phyloP scores from a whole-genome alignment of 2,113 vertebrate genomes.

The Misgurnus anguillicaudatus region DNA sequence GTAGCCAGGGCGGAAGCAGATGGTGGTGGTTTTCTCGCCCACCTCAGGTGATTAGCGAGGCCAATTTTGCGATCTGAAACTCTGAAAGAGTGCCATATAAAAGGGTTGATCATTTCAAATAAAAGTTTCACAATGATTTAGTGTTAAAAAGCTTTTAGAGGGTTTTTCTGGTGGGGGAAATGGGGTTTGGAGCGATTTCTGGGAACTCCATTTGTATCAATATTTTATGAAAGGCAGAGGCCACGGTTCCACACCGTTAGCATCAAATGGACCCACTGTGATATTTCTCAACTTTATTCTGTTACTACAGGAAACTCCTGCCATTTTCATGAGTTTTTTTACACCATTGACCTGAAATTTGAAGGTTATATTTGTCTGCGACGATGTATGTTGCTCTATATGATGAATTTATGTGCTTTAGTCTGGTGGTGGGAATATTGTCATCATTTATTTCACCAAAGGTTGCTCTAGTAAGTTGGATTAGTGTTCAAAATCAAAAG shows the following conservation, averaged over 20 bases:
- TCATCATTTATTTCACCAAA: no score
- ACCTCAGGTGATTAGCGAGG: conserved; percentile 61
- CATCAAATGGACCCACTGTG: conserved; percentile 1
- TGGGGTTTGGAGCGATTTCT: conserved; percentile 13
- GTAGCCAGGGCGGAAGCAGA: conserved; percentile 37
- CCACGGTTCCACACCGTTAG: neutral
- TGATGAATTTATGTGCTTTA: neutral
- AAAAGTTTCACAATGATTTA: conserved; percentile 10
- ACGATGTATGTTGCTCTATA: neutral
- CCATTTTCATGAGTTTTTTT: neutral
- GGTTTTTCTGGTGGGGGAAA: conserved; percentile 3
- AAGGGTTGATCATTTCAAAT: conserved; percentile 4
- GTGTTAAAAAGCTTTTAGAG: conserved; percentile 31
- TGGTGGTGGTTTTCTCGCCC: conserved; percentile 44
- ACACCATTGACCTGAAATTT: conserved; percentile 13
- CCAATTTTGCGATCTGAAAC: conserved; percentile 55
- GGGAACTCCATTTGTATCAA: conserved; percentile 19
- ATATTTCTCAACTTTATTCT: conserved; percentile 25
- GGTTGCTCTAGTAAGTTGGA: no score
- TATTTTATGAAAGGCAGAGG: conserved; percentile 33
- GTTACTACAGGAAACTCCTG: neutral
- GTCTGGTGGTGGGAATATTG: no score
- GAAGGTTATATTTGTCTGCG: neutral
- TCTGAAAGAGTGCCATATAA: conserved; percentile 33
- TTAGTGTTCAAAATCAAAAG: no score